Evolutionary conservation across 1,140 invertebrate species (phyloP).

Genomic region (Drosophila quadrilineata): DNA sequence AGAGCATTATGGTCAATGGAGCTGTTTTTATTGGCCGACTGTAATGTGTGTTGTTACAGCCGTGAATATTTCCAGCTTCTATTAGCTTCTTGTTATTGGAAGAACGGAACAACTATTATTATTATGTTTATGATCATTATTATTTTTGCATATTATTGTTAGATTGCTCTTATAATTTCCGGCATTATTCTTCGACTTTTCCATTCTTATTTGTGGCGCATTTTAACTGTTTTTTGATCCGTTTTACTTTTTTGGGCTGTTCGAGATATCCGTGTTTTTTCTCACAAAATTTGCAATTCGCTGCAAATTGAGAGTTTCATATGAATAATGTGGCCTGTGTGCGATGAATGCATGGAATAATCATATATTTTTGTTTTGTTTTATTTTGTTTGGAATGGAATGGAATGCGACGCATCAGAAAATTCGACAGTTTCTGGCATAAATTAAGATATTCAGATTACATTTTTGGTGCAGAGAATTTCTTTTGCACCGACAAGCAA

Average conservation of each 20-base stretch:
- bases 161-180: constrained; percentile 13
- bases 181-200: constrained; percentile 1
- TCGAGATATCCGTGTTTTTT: too few species aligned
- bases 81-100: constrained; percentile 13
- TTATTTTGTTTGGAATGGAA: too few species aligned
- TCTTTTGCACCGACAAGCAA: background rate
- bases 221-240: background rate
- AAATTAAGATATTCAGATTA: constrained; percentile 6
- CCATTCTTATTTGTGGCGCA: background rate
- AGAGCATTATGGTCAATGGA: background rate
- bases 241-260: too few species aligned
- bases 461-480: background rate
- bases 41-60: constrained; percentile 25
- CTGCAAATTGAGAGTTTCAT: constrained; percentile 1
- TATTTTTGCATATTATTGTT: constrained; percentile 38
- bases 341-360: too few species aligned
- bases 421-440: background rate
- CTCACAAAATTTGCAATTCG: constrained; percentile 4
- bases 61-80: constrained; percentile 17
- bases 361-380: too few species aligned
- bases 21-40: background rate
- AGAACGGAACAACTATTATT: constrained; percentile 14
- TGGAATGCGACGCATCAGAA: background rate
- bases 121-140: too few species aligned
- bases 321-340: constrained; percentile 13